Conservation (phyloP, 2,797 vertebrate species). For the Tapirus indicus region DNA sequence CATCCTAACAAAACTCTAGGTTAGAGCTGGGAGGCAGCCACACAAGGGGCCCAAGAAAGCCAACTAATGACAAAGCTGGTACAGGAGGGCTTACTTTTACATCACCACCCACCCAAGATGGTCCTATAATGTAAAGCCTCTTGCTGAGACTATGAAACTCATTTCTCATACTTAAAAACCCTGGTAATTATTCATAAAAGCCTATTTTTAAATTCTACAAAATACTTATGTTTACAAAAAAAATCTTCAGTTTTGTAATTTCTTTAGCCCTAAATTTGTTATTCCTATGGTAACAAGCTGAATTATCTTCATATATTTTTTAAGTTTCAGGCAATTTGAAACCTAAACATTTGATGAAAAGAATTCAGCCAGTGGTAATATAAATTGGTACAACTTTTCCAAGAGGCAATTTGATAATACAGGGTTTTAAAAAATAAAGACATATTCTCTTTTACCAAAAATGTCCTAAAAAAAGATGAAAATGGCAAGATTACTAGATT, state of each 20-base stretch:
- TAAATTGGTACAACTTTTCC: neutral
- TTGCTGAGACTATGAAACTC: neutral
- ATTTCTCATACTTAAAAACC: neutral
- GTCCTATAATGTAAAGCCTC: neutral
- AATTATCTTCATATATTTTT: neutral
- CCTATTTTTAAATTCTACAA: constrained; percentile 17
- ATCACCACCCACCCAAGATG: neutral
- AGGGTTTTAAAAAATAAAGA: neutral
- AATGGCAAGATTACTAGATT: neutral
- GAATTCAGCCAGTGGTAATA: neutral
- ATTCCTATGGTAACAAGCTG: neutral
- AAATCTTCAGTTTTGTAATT: neutral
- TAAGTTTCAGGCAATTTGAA: neutral
- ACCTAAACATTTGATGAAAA: constrained; percentile 23
- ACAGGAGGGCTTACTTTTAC: neutral
- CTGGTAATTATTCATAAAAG: neutral
- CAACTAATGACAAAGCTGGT: neutral
- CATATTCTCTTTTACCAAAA: neutral
- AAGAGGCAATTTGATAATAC: neutral
- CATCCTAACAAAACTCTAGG: neutral
- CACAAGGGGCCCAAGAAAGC: neutral
- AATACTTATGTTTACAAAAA: constrained; percentile 16
- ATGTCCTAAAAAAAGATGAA: neutral
- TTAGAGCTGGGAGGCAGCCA: neutral
- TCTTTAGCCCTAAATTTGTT: neutral